Percentiles rank a stretch among this genome's conserved stretches.
Evolutionary conservation across 2,888 invertebrate species (phyloP).

Genomic region (Maniola hyperantus): DNA sequence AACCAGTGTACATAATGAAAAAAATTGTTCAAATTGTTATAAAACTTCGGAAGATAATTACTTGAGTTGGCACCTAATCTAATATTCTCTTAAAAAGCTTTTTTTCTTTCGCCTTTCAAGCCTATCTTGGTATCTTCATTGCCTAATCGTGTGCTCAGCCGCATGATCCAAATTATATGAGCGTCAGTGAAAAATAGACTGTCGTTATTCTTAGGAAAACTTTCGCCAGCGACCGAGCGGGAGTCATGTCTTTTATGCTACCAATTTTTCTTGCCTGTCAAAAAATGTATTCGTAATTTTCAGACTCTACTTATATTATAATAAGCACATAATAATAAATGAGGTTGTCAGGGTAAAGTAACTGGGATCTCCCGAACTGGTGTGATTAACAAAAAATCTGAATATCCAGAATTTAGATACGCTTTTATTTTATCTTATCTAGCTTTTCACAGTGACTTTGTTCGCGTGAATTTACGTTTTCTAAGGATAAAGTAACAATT

Average conservation of each 20-base stretch:
- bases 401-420: no score
- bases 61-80: neutral
- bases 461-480: no score
- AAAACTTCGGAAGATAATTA: neutral
- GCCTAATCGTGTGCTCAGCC: slow-evolving; percentile 66
- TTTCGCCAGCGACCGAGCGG: slow-evolving; percentile 30
- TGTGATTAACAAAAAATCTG: neutral
- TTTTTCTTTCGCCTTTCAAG: slow-evolving; percentile 44
- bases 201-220: slow-evolving; percentile 60
- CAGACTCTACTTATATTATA: slow-evolving; percentile 27
- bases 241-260: slow-evolving; percentile 39
- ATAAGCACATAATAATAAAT: slow-evolving; percentile 18
- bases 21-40: neutral
- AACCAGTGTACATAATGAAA: no score
- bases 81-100: slow-evolving; percentile 8
- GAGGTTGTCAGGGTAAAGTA: slow-evolving; percentile 15
- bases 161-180: slow-evolving; percentile 68
- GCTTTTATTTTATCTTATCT: no score
- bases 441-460: no score
- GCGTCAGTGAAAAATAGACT: slow-evolving; percentile 69
- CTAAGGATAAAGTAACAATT: no score
- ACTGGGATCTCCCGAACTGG: neutral
- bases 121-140: slow-evolving; percentile 65
- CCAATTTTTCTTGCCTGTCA: slow-evolving; percentile 40
- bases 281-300: slow-evolving; percentile 36